phyloP scores from a whole-genome alignment of 2,797 vertebrate genomes.

The Labroides dimidiatus region DNA sequence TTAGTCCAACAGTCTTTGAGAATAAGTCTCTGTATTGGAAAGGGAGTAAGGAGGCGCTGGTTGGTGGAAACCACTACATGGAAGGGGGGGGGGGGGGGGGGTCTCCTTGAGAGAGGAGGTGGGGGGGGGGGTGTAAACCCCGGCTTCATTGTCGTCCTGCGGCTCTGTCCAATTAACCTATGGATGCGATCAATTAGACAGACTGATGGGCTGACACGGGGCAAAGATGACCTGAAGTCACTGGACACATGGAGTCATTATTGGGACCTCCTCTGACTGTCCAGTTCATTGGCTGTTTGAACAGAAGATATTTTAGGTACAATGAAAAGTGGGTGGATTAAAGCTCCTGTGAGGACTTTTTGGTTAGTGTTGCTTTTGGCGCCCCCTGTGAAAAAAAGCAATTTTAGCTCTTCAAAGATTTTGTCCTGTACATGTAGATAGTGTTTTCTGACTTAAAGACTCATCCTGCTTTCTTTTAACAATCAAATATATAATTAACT shows the following conservation, averaged over 20 bases:
- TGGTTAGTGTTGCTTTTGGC: too few relatives aligned
- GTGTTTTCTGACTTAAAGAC: too few relatives aligned
- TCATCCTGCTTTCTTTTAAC: too few relatives aligned
- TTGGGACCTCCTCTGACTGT: not conserved
- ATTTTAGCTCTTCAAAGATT: too few relatives aligned
- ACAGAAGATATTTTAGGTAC: too few relatives aligned
- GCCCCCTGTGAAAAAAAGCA: too few relatives aligned
- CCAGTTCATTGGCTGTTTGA: not conserved
- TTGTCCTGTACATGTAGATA: too few relatives aligned
- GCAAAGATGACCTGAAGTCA: constrained; percentile 6
- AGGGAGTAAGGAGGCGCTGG: constrained; percentile 26
- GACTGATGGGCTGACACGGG: constrained; percentile 29
- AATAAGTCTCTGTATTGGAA: constrained; percentile 66
- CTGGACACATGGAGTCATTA: constrained; percentile 10
- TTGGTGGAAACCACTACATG: constrained; percentile 47
- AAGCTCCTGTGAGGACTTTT: too few relatives aligned
- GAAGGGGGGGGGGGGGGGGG: constrained; percentile 44
- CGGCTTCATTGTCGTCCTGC: constrained; percentile 45
- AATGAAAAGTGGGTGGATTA: too few relatives aligned
- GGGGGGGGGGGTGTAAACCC: constrained; percentile 38
- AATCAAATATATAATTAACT: too few relatives aligned
- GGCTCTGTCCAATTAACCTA: constrained; percentile 75
- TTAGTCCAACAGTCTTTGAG: constrained; percentile 75
- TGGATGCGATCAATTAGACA: constrained; percentile 59
- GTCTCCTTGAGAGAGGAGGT: constrained; percentile 51